Conservation (phyloP, 2,797 vertebrate species). For the Silurus aristotelis region DNA sequence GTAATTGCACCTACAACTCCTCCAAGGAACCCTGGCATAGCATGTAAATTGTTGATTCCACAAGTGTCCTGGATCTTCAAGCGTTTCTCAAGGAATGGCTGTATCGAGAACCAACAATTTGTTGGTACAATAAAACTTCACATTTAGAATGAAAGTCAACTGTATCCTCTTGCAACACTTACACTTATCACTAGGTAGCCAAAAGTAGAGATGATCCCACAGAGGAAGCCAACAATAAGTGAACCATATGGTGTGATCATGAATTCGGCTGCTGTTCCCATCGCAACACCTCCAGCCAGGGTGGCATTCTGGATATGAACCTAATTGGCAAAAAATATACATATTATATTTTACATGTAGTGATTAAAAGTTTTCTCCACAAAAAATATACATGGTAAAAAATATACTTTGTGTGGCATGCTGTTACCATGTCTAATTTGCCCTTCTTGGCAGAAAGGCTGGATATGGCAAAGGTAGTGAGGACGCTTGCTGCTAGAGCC, state of each 20-base stretch:
- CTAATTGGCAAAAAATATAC: conserved; percentile 64
- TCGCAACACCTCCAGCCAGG: conserved; percentile 88
- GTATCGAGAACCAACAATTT: conserved; percentile 31
- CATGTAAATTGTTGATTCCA: conserved; percentile 93
- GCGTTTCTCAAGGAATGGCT: conserved; percentile 87
- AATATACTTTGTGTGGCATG: background rate
- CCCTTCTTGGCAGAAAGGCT: conserved; percentile 85
- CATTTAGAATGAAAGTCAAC: background rate
- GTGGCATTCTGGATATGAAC: conserved; percentile 96
- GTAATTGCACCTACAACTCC: conserved; percentile 88
- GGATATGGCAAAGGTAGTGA: conserved; percentile 86
- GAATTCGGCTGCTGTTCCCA: conserved; percentile 92
- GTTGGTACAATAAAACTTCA: background rate
- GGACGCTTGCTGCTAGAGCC: conserved; percentile 82
- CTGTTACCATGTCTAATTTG: conserved; percentile 91
- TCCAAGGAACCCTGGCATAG: conserved; percentile 88
- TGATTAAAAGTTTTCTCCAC: background rate
- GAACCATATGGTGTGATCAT: conserved; percentile 89
- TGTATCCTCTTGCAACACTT: conserved; percentile 62
- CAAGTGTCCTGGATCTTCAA: conserved; percentile 93
- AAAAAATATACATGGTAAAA: background rate
- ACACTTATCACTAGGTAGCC: conserved; percentile 87
- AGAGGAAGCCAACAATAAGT: conserved; percentile 87
- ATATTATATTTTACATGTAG: background rate
- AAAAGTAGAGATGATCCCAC: conserved; percentile 86